phyloP scores from a whole-genome alignment of 2,888 invertebrate genomes.

The Ectemnius continuus region DNA sequence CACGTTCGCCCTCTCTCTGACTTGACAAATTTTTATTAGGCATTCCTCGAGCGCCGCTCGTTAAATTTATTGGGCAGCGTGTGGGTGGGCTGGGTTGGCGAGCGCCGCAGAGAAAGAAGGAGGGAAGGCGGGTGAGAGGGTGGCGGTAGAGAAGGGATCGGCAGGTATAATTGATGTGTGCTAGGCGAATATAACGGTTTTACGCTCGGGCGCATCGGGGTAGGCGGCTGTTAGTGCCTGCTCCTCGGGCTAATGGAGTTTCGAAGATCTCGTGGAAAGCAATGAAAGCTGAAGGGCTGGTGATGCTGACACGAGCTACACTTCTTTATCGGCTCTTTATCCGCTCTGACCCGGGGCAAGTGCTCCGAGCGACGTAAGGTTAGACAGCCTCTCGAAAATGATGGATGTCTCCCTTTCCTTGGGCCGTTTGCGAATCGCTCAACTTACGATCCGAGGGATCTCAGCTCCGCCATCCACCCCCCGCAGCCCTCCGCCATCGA shows the following conservation, averaged over 20 bases:
- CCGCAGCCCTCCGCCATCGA: too few relatives aligned
- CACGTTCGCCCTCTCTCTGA: neutral
- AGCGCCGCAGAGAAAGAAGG: too few relatives aligned
- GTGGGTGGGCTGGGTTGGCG: neutral
- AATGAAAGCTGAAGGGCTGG: conserved; percentile 59
- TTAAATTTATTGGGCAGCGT: neutral
- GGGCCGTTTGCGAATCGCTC: conserved; percentile 55
- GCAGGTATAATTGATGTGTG: conserved; percentile 30
- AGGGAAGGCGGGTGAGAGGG: too few relatives aligned
- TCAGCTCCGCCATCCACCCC: conserved; percentile 33
- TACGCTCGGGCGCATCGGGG: conserved; percentile 31
- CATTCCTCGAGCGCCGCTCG: neutral
- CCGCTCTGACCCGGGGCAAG: conserved; percentile 59
- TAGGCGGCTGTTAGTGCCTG: too few relatives aligned
- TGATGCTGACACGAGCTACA: conserved; percentile 61
- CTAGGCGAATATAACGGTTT: conserved; percentile 41
- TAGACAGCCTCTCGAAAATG: conserved; percentile 64
- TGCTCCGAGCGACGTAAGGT: conserved; percentile 55
- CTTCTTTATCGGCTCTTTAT: conserved; percentile 62
- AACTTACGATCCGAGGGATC: conserved; percentile 51
- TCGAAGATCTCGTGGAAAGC: conserved; percentile 54
- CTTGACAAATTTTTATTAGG: conserved; percentile 9
- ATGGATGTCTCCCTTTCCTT: conserved; percentile 64
- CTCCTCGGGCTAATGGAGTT: conserved; percentile 55
- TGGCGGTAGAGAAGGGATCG: neutral